Conservation (phyloP, 2,797 vertebrate species). For the Strix occidentalis region DNA sequence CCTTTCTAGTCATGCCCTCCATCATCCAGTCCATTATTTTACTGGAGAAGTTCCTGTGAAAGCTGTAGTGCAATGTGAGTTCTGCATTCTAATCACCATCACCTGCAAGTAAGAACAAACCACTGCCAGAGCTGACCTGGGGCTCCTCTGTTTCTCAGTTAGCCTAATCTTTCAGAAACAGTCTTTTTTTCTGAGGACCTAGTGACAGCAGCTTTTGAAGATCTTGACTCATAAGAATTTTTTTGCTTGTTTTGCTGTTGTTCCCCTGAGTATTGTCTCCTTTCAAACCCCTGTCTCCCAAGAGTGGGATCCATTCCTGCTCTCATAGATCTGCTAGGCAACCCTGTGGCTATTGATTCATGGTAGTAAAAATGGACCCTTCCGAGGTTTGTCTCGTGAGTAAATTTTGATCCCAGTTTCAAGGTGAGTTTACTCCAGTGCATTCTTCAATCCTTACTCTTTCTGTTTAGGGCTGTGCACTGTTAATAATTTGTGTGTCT, state of each 20-base stretch:
- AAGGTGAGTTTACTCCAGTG: conserved; percentile 78
- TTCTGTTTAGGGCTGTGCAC: conserved; percentile 68
- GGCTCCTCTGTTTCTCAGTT: background rate
- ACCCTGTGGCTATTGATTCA: background rate
- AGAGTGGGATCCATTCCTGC: background rate
- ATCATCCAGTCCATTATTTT: background rate
- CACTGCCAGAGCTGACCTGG: background rate
- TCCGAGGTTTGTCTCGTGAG: conserved; percentile 69
- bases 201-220: background rate
- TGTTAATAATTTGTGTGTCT: conserved; percentile 81
- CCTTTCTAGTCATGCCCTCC: background rate
- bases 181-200: background rate
- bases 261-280: background rate
- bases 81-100: background rate
- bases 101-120: background rate
- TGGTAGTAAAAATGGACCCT: conserved; percentile 3
- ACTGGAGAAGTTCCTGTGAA: background rate
- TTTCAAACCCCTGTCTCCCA: background rate
- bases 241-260: background rate
- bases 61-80: background rate
- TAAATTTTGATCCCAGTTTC: conserved; percentile 71
- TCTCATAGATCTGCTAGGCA: background rate
- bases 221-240: background rate
- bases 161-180: background rate
- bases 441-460: conserved; percentile 71